Evolutionary conservation across 2,888 invertebrate species (phyloP).

Genomic region (Lomographa bimaculata): DNA sequence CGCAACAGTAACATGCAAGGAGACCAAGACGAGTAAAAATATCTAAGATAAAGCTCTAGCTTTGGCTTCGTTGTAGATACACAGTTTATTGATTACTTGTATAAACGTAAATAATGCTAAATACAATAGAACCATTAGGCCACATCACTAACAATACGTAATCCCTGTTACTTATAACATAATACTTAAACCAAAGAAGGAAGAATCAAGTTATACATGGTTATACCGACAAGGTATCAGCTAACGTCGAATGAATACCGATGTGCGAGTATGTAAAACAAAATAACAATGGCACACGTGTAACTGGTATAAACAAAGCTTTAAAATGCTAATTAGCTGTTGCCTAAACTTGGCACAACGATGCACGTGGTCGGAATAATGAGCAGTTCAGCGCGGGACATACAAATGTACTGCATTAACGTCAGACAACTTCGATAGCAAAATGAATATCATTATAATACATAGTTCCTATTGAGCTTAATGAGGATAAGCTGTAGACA

Average conservation of each 20-base stretch:
- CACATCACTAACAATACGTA: no score
- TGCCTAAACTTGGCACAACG: slow-evolving; percentile 67
- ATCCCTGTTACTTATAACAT: no score
- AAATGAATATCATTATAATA: not conserved
- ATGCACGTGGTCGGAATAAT: slow-evolving; percentile 58
- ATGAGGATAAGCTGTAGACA: no score
- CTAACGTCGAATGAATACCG: slow-evolving; percentile 13
- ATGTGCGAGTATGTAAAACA: slow-evolving; percentile 24
- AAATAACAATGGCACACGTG: slow-evolving; percentile 51
- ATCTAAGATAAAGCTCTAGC: no score
- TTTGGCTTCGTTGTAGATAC: no score
- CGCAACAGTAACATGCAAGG: no score
- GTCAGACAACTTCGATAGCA: not conserved
- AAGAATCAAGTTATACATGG: slow-evolving; percentile 15
- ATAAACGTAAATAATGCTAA: no score
- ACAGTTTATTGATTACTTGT: no score
- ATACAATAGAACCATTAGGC: no score
- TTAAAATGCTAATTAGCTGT: slow-evolving; percentile 74
- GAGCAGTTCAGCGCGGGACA: slow-evolving; percentile 43
- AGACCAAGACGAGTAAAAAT: no score
- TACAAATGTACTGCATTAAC: slow-evolving; percentile 23
- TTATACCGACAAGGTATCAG: slow-evolving; percentile 17
- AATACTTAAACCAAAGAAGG: slow-evolving; percentile 13
- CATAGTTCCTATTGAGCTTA: no score
- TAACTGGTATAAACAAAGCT: slow-evolving; percentile 63